Percentiles rank a stretch among this genome's conserved stretches.
Conservation (phyloP, 2,888 invertebrate species). For the Pterostichus madidus region DNA sequence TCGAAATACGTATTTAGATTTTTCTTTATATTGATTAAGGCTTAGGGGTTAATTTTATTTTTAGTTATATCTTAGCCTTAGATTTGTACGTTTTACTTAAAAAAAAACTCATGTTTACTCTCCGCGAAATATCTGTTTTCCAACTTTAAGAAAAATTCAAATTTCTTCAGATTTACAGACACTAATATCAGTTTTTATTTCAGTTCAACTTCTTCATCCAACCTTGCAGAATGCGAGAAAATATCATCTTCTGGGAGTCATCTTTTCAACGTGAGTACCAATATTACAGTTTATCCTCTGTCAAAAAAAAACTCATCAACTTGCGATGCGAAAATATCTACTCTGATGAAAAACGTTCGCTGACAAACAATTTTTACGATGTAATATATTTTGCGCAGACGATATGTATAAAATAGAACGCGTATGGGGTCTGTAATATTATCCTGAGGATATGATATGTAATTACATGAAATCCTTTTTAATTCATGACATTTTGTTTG, state of each 20-base stretch:
- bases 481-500: background rate
- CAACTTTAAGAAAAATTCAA: background rate
- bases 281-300: slow-evolving; percentile 32
- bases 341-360: slow-evolving; percentile 31
- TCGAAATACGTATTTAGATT: no score
- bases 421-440: background rate
- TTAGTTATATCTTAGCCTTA: no score
- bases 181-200: slow-evolving; percentile 25
- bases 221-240: background rate
- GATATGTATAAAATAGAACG: background rate
- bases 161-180: background rate
- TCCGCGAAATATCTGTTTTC: no score
- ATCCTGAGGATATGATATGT: background rate
- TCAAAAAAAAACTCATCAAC: slow-evolving; percentile 25
- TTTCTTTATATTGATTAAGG: no score
- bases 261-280: slow-evolving; percentile 16
- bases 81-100: no score
- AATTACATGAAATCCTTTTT: slow-evolving; percentile 10
- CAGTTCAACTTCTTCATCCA: slow-evolving; percentile 3
- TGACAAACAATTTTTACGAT: slow-evolving; percentile 37
- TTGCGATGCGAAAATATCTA: background rate
- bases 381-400: slow-evolving; percentile 9
- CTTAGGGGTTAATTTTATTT: no score
- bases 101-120: no score
- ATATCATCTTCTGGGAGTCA: background rate